Evolutionary conservation across 2,113 vertebrate species (phyloP), one percentile per base, ranked within the genome.

Genomic region (Myotis lucifugus): DNA sequence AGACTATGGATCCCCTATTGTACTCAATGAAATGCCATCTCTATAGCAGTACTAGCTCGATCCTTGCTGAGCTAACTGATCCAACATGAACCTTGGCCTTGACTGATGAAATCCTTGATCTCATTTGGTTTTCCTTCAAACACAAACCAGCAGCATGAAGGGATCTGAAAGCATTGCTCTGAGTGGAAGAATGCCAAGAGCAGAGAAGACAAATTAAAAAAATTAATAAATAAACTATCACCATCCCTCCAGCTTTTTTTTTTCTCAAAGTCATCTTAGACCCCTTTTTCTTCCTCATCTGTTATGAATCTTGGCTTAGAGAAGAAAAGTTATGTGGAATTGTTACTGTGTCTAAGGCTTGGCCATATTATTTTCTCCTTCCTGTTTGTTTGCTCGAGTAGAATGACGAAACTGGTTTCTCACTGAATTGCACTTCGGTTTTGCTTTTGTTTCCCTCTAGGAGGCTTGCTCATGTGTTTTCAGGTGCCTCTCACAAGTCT

Each of bases 171-270:
- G 21, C 32, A 15, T 61, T 29, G 27, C 56, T 93, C 92, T 89
- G 52, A 82, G 21, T 50, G 90, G 54, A 83, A 82, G 61, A 72
- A 95, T 79, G 67, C 89, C 66, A 15, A 29, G 9, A 89, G 73
- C 64, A 52, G 32, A 72, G 52, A 70, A 85, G 37, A 91, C 61
- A 88, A 97, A 96, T 92, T 83, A 46, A 92, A 92, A 90, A 69
- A 56, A 56, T 56, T 8, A 52, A 56, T 21, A 56, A 56, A 56
- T 67, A 96, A 94, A 96, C 91, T 83, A 95, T 88, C 66, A 88
- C 13, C 74, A 90, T 32, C 32, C 50, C 29, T 96, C 56, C 69
- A 93, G 87, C 66, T 92, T 23, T 90, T 92, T 90, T 92, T 67
- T 64, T 94, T 84, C 37, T 61, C 59, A 61, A 61, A 61, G 59